These are phyloP conservation scores for Nephotettix cincticeps DNA, from an alignment of 1,140 invertebrate species.

Conservation along the genomic window DNA sequence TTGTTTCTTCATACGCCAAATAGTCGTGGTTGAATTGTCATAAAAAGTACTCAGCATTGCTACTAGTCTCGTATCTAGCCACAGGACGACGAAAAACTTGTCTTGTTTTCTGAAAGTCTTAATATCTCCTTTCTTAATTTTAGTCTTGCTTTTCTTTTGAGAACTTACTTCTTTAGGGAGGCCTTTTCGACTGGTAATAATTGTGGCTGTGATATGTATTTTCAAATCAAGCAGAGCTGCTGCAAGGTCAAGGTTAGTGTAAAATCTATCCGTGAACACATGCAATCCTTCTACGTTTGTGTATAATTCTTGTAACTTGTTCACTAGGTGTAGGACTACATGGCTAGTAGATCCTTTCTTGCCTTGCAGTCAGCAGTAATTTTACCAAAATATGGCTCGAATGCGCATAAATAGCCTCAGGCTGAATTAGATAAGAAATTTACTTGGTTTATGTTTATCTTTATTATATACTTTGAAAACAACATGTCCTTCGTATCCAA, in stretches of 20 bases:
- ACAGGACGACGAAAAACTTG: background rate
- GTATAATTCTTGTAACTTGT: background rate
- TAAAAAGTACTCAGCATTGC: background rate
- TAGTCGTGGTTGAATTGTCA: background rate
- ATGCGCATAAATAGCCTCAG: conserved; percentile 4
- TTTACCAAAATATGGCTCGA: conserved; percentile 14
- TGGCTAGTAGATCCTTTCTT: too few relatives aligned
- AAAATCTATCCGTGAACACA: conserved; percentile 16
- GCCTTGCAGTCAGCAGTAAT: background rate
- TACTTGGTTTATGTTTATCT: too few relatives aligned
- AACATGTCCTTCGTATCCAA: background rate
- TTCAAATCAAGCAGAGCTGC: background rate
- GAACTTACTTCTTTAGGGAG: background rate
- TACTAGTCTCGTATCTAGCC: background rate
- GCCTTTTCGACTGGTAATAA: background rate
- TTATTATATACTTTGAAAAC: conserved; percentile 16
- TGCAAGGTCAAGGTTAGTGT: conserved; percentile 8
- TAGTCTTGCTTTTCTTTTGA: background rate
- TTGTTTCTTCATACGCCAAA: background rate
- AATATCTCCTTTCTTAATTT: background rate
- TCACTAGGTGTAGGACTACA: background rate
- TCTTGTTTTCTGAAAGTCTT: background rate
- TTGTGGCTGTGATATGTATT: conserved; percentile 13
- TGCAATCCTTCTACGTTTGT: conserved; percentile 8
- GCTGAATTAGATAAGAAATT: background rate